phyloP scores from a whole-genome alignment of 2,797 vertebrate genomes.

The Iguana delicatissima region DNA sequence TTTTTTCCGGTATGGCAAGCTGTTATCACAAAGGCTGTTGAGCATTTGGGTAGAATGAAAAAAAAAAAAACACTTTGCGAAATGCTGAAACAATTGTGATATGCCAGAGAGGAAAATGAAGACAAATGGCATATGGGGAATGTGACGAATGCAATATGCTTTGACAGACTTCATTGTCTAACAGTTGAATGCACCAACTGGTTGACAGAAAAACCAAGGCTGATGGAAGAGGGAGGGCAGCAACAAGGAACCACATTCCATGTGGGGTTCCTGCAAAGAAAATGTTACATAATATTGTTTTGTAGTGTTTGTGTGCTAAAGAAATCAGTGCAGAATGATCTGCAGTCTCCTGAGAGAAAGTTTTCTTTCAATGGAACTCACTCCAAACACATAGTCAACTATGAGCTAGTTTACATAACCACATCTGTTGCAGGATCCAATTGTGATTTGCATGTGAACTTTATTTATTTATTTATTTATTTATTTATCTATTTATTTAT shows the following conservation, averaged over 20 bases:
- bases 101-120: slow-evolving; percentile 48
- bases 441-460: neutral
- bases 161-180: slow-evolving; percentile 58
- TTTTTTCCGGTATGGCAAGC: neutral
- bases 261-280: neutral
- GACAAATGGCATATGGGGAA: slow-evolving; percentile 48
- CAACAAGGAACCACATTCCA: neutral
- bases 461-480: too few relatives aligned
- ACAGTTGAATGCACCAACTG: slow-evolving; percentile 61
- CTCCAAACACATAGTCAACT: neutral
- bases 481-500: too few relatives aligned
- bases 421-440: neutral
- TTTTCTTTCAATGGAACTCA: neutral
- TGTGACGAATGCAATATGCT: slow-evolving; percentile 53
- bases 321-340: rapidly evolving
- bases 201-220: slow-evolving; percentile 42
- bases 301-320: neutral
- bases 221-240: neutral
- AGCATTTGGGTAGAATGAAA: slow-evolving; percentile 5
- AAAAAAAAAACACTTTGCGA: slow-evolving; percentile 48
- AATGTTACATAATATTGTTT: neutral
- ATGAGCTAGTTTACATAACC: too few relatives aligned
- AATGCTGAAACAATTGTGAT: slow-evolving; percentile 57
- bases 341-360: neutral
- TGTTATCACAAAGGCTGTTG: slow-evolving; percentile 31